These are phyloP conservation scores for Polydrusus pterygomalis DNA, from an alignment of 2,888 invertebrate species.

Conservation along the genomic window DNA sequence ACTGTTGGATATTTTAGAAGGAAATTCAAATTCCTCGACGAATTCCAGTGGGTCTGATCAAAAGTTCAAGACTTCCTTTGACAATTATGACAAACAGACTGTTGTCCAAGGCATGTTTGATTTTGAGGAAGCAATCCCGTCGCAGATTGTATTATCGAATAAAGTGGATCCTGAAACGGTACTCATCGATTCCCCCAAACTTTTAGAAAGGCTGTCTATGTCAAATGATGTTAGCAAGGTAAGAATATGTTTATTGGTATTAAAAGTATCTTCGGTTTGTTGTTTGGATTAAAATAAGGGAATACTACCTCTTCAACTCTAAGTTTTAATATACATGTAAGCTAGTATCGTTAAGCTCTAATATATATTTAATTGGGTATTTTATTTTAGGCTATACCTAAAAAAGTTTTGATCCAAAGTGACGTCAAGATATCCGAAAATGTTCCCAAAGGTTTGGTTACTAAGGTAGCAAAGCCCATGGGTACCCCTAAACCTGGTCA, in stretches of 20 bases:
- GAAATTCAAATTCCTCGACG: slow-evolving; percentile 57
- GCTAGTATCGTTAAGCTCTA: not conserved
- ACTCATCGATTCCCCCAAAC: slow-evolving; percentile 71
- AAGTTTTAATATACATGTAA: no score
- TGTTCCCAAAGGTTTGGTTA: slow-evolving; percentile 35
- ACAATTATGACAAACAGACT: slow-evolving; percentile 38
- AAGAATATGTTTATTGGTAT: not conserved
- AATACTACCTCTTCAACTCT: no score
- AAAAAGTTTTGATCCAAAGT: slow-evolving; percentile 43
- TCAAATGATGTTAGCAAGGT: slow-evolving; percentile 37
- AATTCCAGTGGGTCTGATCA: slow-evolving; percentile 47
- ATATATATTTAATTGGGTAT: no score
- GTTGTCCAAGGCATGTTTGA: slow-evolving; percentile 49
- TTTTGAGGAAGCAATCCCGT: slow-evolving; percentile 66
- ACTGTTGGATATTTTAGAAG: slow-evolving; percentile 61
- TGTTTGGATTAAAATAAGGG: no score
- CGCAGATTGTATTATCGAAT: slow-evolving; percentile 61
- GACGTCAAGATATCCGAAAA: slow-evolving; percentile 35
- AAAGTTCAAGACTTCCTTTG: slow-evolving; percentile 48
- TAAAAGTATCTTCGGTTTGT: no score
- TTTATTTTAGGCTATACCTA: slow-evolving; percentile 20
- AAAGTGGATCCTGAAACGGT: slow-evolving; percentile 47
- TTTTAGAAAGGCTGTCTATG: slow-evolving; percentile 74
- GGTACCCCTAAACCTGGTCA: slow-evolving; percentile 51
- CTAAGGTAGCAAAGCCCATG: slow-evolving; percentile 35